Base-by-base conservation (phyloP, 35 echinoderm and acorn worm genomes). In the Strongylocentrotus purpuratus region DNA sequence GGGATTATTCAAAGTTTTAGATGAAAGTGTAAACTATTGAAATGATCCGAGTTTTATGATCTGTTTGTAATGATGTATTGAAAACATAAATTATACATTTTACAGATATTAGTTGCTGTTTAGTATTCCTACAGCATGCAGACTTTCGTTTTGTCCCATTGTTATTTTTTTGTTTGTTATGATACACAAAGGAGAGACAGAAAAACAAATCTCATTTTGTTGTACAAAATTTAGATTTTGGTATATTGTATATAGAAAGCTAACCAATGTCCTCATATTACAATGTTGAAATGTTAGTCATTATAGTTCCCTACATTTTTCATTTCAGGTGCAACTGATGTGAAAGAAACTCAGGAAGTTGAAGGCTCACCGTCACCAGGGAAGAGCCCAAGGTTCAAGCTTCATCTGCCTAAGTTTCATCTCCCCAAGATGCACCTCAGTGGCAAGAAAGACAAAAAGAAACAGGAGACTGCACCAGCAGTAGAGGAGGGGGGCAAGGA, bases 401-500 rank as follows among this genome's bases (percentile, higher is more conserved):
- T 93, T 93, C 91, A 93, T 93, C 91, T 93, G 12, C 91, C 91
- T 93, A 93, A 93, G 91, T 93, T 93, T 58, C 18, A 46, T 52
- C 91, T 93, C 11, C 91, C 91, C 2, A 93, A 93, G 48, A 58
- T 93, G 48, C 45, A 93, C 91, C 48, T 93, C 12, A 93, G 91
- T 93, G 91, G 91, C 33, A 93, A 93, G 48, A 93, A 93, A 58
- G 91, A 58, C 45, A 93, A 93, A 48, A 93, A 93, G 91, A 93
- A 93, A 31, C 46, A 33, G 11, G 91, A 93, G 25, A 31, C 48
- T 93, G 48, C 45, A 47, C 32, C 7, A 58, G 46, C 7, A 58
- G 46, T 31, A 93, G 48, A 93, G 46, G 91, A 93, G 31, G 47
- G 10, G 11, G 47, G 10, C 32, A 46, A 93, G n/a, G 48, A 18